phyloP scores from a whole-genome alignment of 1,140 invertebrate species.

The Meteorus sp. region DNA sequence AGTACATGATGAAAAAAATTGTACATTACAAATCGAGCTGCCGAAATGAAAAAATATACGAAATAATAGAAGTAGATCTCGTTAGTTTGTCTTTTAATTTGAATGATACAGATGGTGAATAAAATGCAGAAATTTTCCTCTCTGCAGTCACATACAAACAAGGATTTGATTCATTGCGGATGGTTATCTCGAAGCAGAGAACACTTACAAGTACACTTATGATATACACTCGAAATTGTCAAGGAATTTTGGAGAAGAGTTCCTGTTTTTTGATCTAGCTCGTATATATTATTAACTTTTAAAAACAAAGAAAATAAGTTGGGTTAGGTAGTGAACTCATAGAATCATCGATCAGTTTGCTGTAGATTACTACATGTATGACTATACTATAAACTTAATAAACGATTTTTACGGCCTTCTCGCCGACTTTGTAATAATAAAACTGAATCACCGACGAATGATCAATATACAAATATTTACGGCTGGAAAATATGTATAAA shows the following conservation, averaged over 20 bases:
- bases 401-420: slow-evolving; percentile 8
- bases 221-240: slow-evolving; percentile 8
- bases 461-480: slow-evolving; percentile 3
- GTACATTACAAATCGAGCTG: not conserved
- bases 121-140: too few relatives aligned
- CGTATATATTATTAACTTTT: too few relatives aligned
- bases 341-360: not conserved
- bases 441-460: not conserved
- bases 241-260: slow-evolving; percentile 24
- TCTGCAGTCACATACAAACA: too few relatives aligned
- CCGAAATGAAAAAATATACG: not conserved
- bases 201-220: not conserved
- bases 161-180: not conserved
- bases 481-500: slow-evolving; percentile 18
- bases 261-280: slow-evolving; percentile 18
- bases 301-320: too few relatives aligned
- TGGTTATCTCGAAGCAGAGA: not conserved
- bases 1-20: not conserved
- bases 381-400: not conserved
- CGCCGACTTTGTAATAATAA: slow-evolving; percentile 1
- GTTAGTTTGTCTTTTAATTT: too few relatives aligned
- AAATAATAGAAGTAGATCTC: too few relatives aligned
- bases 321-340: not conserved
- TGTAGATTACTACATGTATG: not conserved
- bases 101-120: too few relatives aligned